These are phyloP conservation scores for Drosophila meridiana DNA, from an alignment of 2,888 invertebrate species.

Conservation along the genomic window DNA sequence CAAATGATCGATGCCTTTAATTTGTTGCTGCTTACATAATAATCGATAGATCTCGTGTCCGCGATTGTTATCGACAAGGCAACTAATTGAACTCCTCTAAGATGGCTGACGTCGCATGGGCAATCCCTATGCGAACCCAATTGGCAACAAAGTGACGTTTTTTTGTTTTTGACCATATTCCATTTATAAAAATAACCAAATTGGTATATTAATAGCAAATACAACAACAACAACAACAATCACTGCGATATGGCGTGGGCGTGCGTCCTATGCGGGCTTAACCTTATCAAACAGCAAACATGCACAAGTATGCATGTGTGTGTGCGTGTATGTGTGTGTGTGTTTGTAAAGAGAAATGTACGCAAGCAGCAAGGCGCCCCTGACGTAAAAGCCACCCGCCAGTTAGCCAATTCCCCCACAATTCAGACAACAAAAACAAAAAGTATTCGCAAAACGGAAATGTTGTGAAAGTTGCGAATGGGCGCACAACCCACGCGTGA, in stretches of 20 bases:
- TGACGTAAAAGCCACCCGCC: constrained; percentile 68
- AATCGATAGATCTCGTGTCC: constrained; percentile 9
- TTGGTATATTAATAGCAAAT: constrained; percentile 62
- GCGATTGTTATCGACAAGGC: constrained; percentile 10
- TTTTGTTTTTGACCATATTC: constrained; percentile 18
- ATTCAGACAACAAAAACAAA: constrained; percentile 19
- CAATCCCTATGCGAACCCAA: constrained; percentile 26
- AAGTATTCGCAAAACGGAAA: constrained; percentile 51
- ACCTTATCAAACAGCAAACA: constrained; percentile 60
- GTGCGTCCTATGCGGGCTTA: constrained; percentile 67
- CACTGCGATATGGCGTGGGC: constrained; percentile 47
- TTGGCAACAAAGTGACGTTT: constrained; percentile 49
- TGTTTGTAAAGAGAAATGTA: constrained; percentile 48
- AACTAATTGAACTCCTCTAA: constrained; percentile 21
- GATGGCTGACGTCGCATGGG: constrained; percentile 12
- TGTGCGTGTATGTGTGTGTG: background rate
- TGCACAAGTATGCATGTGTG: constrained; percentile 12
- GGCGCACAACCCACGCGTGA: constrained; percentile 47
- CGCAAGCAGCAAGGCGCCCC: constrained; percentile 55
- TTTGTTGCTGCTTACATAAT: constrained; percentile 1
- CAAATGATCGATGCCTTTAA: constrained; percentile 8
- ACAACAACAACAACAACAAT: constrained; percentile 19
- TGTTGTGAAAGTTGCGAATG: constrained; percentile 58
- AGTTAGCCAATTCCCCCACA: constrained; percentile 55
- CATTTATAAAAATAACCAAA: constrained; percentile 63